Evolutionary conservation across 2,888 invertebrate genomes (phyloP).

Genomic region (Opisthograptis luteolata): DNA sequence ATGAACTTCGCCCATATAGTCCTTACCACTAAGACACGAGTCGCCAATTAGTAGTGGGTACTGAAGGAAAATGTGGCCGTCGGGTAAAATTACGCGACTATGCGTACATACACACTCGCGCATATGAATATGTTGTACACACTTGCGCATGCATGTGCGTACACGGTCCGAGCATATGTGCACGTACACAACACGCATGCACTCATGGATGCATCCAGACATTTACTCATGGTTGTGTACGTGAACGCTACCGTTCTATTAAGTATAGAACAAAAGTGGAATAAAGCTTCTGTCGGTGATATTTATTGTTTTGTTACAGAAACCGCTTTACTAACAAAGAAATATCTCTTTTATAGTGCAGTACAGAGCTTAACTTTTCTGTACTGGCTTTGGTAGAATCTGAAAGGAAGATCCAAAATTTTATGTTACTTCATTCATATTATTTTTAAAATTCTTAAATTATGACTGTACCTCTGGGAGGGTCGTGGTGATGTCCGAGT

Average conservation of each 20-base stretch:
- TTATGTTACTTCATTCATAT: no score
- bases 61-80: slow-evolving; percentile 71
- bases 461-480: no score
- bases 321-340: no score
- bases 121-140: not conserved
- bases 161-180: slow-evolving; percentile 23
- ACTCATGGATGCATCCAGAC: slow-evolving; percentile 24
- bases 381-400: no score
- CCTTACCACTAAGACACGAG: slow-evolving; percentile 70
- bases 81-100: slow-evolving; percentile 70
- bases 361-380: no score
- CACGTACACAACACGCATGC: slow-evolving; percentile 23
- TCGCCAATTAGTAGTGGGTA: slow-evolving; percentile 73
- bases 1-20: slow-evolving; percentile 50
- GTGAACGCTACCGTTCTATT: not conserved
- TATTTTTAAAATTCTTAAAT: no score
- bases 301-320: no score
- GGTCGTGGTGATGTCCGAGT: no score
- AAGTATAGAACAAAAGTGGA: not conserved
- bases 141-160: slow-evolving; percentile 20
- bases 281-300: not conserved
- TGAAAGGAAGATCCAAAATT: no score
- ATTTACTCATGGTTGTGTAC: slow-evolving; percentile 6
- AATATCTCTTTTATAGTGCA: no score
- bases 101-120: slow-evolving; percentile 42